Percentiles rank a stretch among this genome's conserved stretches.
Conservation (phyloP, 2,797 vertebrate genomes). For the Australoheros facetus region DNA sequence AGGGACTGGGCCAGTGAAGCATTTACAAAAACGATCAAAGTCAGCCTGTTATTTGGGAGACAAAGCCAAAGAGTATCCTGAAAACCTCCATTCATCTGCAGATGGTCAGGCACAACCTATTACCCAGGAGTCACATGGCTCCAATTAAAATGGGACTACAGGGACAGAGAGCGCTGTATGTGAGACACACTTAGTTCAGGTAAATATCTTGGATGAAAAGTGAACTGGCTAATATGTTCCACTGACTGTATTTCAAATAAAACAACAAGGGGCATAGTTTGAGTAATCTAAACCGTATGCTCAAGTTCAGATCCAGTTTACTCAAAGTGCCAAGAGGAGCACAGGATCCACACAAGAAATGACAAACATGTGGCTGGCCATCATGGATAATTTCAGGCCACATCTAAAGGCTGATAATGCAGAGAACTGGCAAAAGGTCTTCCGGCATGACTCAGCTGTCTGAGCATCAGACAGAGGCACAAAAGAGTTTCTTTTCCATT, state of each 20-base stretch:
- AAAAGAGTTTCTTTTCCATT: slow-evolving; percentile 47
- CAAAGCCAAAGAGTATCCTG: slow-evolving; percentile 39
- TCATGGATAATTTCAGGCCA: slow-evolving; percentile 46
- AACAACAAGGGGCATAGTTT: slow-evolving; percentile 51
- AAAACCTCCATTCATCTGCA: slow-evolving; percentile 61
- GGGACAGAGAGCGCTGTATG: slow-evolving; percentile 53
- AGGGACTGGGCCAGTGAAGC: slow-evolving; percentile 12
- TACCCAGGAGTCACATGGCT: slow-evolving; percentile 66
- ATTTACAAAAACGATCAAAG: slow-evolving; percentile 20
- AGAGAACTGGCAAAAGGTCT: slow-evolving; percentile 20
- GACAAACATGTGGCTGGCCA: slow-evolving; percentile 55
- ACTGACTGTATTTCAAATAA: slow-evolving; percentile 49
- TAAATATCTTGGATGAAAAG: slow-evolving; percentile 53
- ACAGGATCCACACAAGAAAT: slow-evolving; percentile 52
- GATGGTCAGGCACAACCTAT: slow-evolving; percentile 66
- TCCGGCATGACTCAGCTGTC: slow-evolving; percentile 27
- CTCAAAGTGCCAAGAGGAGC: slow-evolving; percentile 39
- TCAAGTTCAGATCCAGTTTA: slow-evolving; percentile 49
- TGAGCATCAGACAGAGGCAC: slow-evolving; percentile 31
- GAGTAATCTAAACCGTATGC: slow-evolving; percentile 60
- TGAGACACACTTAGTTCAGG: slow-evolving; percentile 51
- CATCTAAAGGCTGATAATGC: slow-evolving; percentile 46
- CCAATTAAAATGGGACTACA: slow-evolving; percentile 58
- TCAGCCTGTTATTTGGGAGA: slow-evolving; percentile 30
- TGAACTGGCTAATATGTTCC: slow-evolving; percentile 30